A percentile compares a stretch with the other conserved stretches of the same genome.
These are phyloP conservation scores for Myotis myotis DNA, from an alignment of 2,797 vertebrate genomes.

Conservation along the genomic window DNA sequence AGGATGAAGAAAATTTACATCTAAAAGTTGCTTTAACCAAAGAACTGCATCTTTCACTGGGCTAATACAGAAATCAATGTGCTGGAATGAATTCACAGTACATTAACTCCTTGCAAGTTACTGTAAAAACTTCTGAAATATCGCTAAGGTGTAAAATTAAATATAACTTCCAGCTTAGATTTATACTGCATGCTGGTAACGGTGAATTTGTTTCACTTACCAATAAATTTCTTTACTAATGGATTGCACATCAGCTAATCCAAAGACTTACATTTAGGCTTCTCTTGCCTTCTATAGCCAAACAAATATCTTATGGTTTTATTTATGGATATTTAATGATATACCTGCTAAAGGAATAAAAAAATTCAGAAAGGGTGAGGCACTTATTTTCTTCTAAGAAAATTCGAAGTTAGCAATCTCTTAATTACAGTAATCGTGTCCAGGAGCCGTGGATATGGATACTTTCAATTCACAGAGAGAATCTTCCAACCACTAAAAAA, in stretches of 20 bases:
- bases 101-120: slow-evolving; percentile 76
- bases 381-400: slow-evolving; percentile 7
- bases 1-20: slow-evolving; percentile 57
- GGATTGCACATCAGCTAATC: slow-evolving; percentile 49
- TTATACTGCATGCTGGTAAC: slow-evolving; percentile 48
- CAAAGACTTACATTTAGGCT: slow-evolving; percentile 47
- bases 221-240: slow-evolving; percentile 67
- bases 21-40: slow-evolving; percentile 58
- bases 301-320: background rate
- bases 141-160: slow-evolving; percentile 65
- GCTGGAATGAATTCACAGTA: slow-evolving; percentile 70
- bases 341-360: background rate
- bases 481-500: background rate
- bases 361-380: background rate
- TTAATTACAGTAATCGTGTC: background rate
- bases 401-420: background rate
- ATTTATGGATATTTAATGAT: slow-evolving; percentile 41
- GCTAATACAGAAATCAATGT: slow-evolving; percentile 73
- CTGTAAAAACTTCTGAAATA: slow-evolving; percentile 69
- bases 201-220: slow-evolving; percentile 69
- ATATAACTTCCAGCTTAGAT: slow-evolving; percentile 50
- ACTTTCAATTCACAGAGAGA: background rate
- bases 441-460: background rate
- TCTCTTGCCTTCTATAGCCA: background rate
- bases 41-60: slow-evolving; percentile 58